Evolutionary conservation across 2,888 invertebrate species (phyloP).

Genomic region (Caenorhabditis doughertyi): DNA sequence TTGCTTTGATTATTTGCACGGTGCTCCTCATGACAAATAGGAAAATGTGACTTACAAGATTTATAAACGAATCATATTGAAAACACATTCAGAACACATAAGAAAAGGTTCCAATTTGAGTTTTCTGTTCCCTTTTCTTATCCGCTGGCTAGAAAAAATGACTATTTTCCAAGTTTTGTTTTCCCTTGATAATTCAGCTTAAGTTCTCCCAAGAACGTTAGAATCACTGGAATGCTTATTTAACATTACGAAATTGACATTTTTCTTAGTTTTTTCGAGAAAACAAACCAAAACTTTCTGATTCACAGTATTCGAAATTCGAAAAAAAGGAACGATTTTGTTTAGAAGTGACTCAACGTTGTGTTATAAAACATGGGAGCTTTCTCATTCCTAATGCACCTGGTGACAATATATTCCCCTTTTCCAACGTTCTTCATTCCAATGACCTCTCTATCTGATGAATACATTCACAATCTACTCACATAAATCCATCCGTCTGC

Average conservation of each 20-base stretch:
- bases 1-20: constrained; percentile 23
- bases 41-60: constrained; percentile 17
- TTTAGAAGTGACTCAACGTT: constrained; percentile 15
- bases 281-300: background rate
- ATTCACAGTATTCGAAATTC: constrained; percentile 9
- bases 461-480: constrained; percentile 23
- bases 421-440: constrained; percentile 3
- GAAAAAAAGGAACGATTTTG: background rate
- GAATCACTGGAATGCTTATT: background rate
- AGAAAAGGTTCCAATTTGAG: background rate
- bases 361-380: background rate
- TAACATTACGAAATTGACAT: constrained; percentile 1
- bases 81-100: background rate
- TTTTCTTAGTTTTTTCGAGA: too few species aligned
- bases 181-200: too few species aligned
- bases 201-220: background rate
- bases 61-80: background rate
- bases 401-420: background rate
- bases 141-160: background rate
- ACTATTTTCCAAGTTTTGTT: background rate
- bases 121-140: background rate
- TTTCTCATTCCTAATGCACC: constrained; percentile 9
- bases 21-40: constrained; percentile 20
- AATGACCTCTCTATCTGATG: constrained; percentile 18
- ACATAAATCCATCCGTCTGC: constrained; percentile 39